phyloP scores from a whole-genome alignment of 2,113 vertebrate species.

The Urocolius indicus region DNA sequence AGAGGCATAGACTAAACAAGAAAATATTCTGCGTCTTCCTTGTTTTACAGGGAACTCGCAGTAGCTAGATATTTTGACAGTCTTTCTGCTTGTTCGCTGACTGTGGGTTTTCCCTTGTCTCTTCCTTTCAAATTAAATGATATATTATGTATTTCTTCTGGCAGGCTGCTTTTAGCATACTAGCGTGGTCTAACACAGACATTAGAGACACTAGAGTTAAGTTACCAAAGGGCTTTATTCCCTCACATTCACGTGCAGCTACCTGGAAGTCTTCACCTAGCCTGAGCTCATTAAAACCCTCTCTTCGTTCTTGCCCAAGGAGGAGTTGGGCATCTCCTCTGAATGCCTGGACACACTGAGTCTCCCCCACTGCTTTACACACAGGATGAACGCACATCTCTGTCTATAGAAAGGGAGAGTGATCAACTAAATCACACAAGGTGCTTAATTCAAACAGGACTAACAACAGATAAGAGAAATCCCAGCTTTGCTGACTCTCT shows the following conservation, averaged over 20 bases:
- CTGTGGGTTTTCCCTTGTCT: not conserved
- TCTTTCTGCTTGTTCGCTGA: not conserved
- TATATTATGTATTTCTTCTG: constrained; percentile 15
- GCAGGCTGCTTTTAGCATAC: constrained; percentile 15
- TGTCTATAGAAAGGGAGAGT: not conserved
- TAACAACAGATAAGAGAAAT: not conserved
- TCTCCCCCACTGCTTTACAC: not conserved
- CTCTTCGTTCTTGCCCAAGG: not conserved
- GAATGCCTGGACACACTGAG: not conserved
- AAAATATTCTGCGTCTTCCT: not conserved
- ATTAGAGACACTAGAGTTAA: not conserved
- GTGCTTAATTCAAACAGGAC: not conserved
- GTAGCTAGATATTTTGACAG: not conserved
- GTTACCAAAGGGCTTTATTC: not conserved
- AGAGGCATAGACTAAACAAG: constrained; percentile 24
- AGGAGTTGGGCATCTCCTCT: not conserved
- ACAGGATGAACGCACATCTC: not conserved
- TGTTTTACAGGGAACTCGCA: not conserved
- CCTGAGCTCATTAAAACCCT: not conserved
- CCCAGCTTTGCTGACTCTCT: not conserved
- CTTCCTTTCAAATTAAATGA: constrained; percentile 11
- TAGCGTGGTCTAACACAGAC: not conserved
- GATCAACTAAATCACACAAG: not conserved
- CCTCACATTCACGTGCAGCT: not conserved
- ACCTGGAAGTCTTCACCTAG: not conserved